A percentile compares a stretch with the other conserved stretches of the same genome.
Evolutionary conservation across 2,113 vertebrate genomes (phyloP).

Genomic region (Cynoglossus semilaevis): DNA sequence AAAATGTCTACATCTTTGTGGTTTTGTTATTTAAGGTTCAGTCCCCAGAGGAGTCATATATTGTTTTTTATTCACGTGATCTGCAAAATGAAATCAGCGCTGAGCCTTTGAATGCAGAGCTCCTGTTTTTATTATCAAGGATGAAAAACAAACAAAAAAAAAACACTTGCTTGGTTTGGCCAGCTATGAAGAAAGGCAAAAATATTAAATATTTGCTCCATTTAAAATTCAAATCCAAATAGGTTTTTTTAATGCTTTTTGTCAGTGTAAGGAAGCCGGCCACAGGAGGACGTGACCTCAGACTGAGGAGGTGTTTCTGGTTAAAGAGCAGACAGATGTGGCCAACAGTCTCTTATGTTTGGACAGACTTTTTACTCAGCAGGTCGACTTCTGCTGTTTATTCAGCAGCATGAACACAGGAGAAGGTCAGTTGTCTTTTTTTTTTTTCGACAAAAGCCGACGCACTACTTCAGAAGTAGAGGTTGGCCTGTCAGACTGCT

Average conservation of each 20-base stretch:
- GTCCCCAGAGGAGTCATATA: not conserved
- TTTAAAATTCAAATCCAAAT: not conserved
- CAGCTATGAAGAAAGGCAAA: not conserved
- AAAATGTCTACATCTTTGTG: not conserved
- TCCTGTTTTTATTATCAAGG: slow-evolving; percentile 7
- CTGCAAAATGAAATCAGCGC: slow-evolving; percentile 21
- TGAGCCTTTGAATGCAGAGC: not conserved
- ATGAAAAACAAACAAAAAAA: slow-evolving; percentile 7
- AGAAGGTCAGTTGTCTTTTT: slow-evolving; percentile 22
- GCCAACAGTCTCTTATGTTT: not conserved
- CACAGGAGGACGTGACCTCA: slow-evolving; percentile 9
- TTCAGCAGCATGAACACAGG: slow-evolving; percentile 15
- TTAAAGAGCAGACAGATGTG: slow-evolving; percentile 19
- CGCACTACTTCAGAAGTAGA: slow-evolving; percentile 8
- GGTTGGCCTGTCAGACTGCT: slow-evolving; percentile 21
- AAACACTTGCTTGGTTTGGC: not conserved
- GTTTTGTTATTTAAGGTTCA: not conserved
- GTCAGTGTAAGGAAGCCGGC: not conserved
- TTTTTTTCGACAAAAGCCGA: not conserved
- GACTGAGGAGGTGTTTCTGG: not conserved
- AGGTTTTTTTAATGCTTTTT: not conserved
- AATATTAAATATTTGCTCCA: not conserved
- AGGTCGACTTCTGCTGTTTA: slow-evolving; percentile 18
- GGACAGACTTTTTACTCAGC: not conserved
- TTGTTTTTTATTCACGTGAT: slow-evolving; percentile 2